A percentile compares a stretch with the other conserved stretches of the same genome.
Conservation (phyloP, 2,888 invertebrate genomes). For the Phalangium opilio region DNA sequence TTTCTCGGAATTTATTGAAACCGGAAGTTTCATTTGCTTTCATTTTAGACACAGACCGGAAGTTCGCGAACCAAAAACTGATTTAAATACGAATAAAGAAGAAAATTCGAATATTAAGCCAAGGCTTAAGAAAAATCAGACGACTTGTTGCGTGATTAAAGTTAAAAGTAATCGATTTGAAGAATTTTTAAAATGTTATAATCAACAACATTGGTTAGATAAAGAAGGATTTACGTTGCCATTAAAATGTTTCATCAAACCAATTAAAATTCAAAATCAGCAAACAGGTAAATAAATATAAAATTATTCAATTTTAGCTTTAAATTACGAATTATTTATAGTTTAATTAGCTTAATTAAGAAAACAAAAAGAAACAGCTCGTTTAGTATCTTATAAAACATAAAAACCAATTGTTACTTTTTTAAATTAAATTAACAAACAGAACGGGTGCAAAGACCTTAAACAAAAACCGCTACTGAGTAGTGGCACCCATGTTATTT, state of each 20-base stretch:
- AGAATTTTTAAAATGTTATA: constrained; percentile 29
- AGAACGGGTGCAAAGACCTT: too few relatives aligned
- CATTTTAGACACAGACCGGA: constrained; percentile 40
- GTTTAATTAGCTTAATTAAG: too few relatives aligned
- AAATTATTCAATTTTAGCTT: too few relatives aligned
- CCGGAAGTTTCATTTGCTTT: constrained; percentile 35
- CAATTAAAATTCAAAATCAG: constrained; percentile 18
- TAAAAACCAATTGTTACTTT: too few relatives aligned
- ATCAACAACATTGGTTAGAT: constrained; percentile 33
- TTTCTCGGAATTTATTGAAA: constrained; percentile 37
- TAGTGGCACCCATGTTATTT: too few relatives aligned
- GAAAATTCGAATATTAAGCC: not conserved
- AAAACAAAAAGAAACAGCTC: too few relatives aligned
- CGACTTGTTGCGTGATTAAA: constrained; percentile 32
- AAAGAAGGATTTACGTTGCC: constrained; percentile 29
- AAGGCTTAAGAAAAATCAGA: not conserved
- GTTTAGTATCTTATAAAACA: too few relatives aligned
- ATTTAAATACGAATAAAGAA: not conserved
- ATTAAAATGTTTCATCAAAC: constrained; percentile 28
- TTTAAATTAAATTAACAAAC: too few relatives aligned
- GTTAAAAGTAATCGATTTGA: constrained; percentile 22
- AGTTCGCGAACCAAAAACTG: constrained; percentile 14
- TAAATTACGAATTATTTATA: too few relatives aligned
- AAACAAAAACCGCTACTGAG: too few relatives aligned
- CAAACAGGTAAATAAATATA: too few relatives aligned